Evolutionary conservation across 2,797 vertebrate genomes (phyloP), one percentile per base, ranked within the genome.

Genomic region (Pseudopleuronectes americanus): DNA sequence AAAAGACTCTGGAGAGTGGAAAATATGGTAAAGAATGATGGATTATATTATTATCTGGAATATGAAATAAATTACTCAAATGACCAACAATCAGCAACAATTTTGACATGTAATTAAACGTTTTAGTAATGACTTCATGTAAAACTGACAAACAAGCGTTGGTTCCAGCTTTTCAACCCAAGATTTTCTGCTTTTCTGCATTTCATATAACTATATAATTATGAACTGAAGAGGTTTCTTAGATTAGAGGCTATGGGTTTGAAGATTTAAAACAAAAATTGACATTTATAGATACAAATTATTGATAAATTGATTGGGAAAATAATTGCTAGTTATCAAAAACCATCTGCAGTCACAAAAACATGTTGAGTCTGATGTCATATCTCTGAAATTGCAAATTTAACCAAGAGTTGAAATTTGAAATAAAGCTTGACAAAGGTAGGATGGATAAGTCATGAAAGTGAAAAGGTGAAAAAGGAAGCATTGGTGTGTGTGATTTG

Each of bases 11-110:
- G 13, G 38, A 56, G 51, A 59, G 49, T 58, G 77, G 53, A 76
- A 86, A 80, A 69, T 57, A 74, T 4, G 55, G 38, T 33, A 36
- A 60, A 65, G 67, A 64, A 70, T 63, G 48, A 76, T 78, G 22
- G 4, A 57, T 59, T 54, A 33, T 31, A 31, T 31, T 31, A 31
- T 31, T 31, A 31, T 31, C 38, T 62, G 56, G 48, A 62, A 71
- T 57, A 57, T 22, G 16, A 12, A 70, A 72, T 47, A 38, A 58
- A 80, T 72, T n/a, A 59, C 41, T 51, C 8, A 1, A 70, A 71
- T 60, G n/a, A 71, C 49, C 55, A 52, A 68, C 28, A 28, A 76
- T 65, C 28, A 55, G 0, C 5, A 64, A 57, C 26, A 59, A 53
- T 65, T 70, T 21, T 75, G 28, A 66, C 45, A 69, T 59, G 4